Base-by-base conservation (phyloP, 2,888 invertebrate species). In the Perizoma flavofasciatum region DNA sequence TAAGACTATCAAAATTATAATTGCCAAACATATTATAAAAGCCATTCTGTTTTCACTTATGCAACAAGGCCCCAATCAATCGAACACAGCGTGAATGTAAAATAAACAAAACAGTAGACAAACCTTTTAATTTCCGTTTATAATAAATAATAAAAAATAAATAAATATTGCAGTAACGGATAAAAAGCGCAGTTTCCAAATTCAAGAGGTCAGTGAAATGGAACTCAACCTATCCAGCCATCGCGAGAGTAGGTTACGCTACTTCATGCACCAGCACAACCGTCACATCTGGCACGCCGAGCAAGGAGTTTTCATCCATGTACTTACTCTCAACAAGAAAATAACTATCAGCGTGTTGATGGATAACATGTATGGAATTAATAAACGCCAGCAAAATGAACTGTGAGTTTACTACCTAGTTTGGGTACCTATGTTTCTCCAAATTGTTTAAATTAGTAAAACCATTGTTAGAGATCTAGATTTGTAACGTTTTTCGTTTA, bases 211-310 rank as follows among this genome's bases (percentile, higher is more conserved):
- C 40, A 68, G 81, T 54, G 88, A 85, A 68, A 78, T 92, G 59
- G 89, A 89, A 60, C 77, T 92, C 44, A 90, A 86, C 72, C 73
- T 94, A 10, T 82, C 89, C 1, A 85, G 86, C 69, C 85, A 88
- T 63, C 77, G 81, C 59, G 90, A 89, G 70, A 90, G 86, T 68
- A 83, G 75, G 66, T 74, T 94, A 40, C 89, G 92, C 46, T 94
- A 88, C 76, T 94, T 94, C 75, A 80, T 85, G 64, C 93, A 93
- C 80, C 93, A 93, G 73, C 91, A 93, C 69, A 93, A 90, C 54
- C 90, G 93, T 61, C 94, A 92, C 74, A 88, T 94, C 66, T 94
- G 94, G 93, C 79, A 92, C 7, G 81, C 88, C 44, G 89, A 92
- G 65, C 88, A 86, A 59, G 88, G 88, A 39, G 70, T 78, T 48